phyloP scores from a whole-genome alignment of 2,113 vertebrate species.

The Syngnathus scovelli region DNA sequence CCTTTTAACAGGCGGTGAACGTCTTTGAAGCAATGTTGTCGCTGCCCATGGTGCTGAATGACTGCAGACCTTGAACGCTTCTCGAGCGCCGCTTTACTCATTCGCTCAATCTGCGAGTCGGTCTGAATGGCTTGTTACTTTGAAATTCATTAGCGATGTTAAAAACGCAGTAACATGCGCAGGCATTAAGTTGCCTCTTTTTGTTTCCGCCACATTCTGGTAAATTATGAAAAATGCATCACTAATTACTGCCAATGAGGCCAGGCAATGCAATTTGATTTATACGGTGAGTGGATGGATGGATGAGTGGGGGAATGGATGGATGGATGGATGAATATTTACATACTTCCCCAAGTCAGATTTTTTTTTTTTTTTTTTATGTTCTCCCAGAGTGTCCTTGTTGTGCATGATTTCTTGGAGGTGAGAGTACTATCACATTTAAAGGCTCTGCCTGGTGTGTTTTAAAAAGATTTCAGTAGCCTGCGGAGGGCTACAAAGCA shows the following conservation, averaged over 20 bases:
- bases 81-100: background rate
- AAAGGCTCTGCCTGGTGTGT: conserved; percentile 4
- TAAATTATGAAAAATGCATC: background rate
- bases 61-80: background rate
- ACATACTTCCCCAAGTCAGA: background rate
- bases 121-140: background rate
- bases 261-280: no score
- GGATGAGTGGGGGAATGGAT: background rate
- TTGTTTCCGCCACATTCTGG: background rate
- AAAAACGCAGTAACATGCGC: background rate
- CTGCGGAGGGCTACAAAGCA: conserved; percentile 3
- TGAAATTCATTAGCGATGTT: background rate
- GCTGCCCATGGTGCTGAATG: conserved; percentile 35
- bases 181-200: background rate
- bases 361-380: conserved; percentile 3
- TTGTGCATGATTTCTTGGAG: conserved; percentile 2
- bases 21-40: background rate
- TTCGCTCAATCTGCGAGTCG: background rate
- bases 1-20: background rate
- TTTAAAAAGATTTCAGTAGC: conserved; percentile 4
- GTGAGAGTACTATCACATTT: conserved; percentile 3
- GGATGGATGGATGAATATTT: background rate
- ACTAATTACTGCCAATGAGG: background rate
- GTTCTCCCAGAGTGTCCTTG: background rate
- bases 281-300: background rate